Evolutionary conservation across 2,797 vertebrate genomes (phyloP), one percentile per base, ranked within the genome.

Genomic region (Calcarius lapponicus): DNA sequence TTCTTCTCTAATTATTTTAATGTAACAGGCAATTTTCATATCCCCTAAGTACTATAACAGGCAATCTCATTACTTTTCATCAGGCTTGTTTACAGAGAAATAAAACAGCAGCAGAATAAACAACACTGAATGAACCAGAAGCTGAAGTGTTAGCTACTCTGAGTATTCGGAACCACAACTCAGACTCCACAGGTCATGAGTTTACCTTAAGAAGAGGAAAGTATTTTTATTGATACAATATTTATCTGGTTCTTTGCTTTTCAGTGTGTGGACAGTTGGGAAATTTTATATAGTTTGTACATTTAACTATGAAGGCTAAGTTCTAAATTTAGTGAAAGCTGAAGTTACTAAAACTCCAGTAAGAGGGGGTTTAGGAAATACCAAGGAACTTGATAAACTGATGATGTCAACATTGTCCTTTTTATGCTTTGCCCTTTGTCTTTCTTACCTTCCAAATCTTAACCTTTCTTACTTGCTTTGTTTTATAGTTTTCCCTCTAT

Each of bases 1-100:
- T 88, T 66, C 53, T 60, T 76, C 74, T 89, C 40, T 81, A 82
- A 90, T 95, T 87, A 94, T 67, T 93, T 94, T 90, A 92, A 73
- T 82, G 78, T 84, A 88, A 89, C 34, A 65, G 87, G 51, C 70
- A 88, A 60, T 84, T 91, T 92, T 86, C 82, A 88, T 92, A 94
- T 86, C 45, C 57, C 43, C 18, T 31, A 86, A 90, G 86, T 90
- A 80, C 88, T 81, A 2, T 85, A 84, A 88, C n/a, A 76, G 69
- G 74, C 60, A 58, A 48, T 93, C 70, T 92, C 80, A 85, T 94
- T 92, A 84, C 51, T 93, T 95, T 91, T 90, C 43, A 84, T 86
- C 78, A 76, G 67, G 38, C 62, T 88, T 95, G 78, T 95, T 92
- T 95, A 83, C 71, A 82, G 32, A 67, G 45, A 93, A 92, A 90